Evolutionary conservation across 2,888 invertebrate genomes (phyloP).

Genomic region (Urechis unicinctus): DNA sequence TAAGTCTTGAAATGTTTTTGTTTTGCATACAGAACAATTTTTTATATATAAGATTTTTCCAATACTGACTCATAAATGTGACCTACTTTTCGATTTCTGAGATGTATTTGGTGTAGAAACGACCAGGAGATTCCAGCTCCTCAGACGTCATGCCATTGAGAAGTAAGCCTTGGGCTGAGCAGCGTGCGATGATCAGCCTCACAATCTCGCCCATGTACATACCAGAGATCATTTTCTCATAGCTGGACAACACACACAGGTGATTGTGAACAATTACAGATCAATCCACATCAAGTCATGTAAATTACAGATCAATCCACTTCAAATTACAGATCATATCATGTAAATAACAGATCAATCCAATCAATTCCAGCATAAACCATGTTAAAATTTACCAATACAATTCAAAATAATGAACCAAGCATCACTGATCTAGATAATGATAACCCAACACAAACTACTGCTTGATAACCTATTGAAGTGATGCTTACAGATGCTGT

Average conservation of each 20-base stretch:
- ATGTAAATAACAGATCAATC: too few species aligned
- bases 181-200: slow-evolving; percentile 75
- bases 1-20: too few species aligned
- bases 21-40: not conserved
- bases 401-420: too few species aligned
- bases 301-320: not conserved
- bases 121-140: slow-evolving; percentile 65
- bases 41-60: not conserved
- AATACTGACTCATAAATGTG: not conserved
- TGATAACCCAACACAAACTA: too few species aligned
- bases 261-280: too few species aligned
- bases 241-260: slow-evolving; percentile 57
- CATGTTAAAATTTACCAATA: too few species aligned
- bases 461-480: too few species aligned
- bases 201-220: slow-evolving; percentile 98
- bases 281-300: not conserved
- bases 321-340: too few species aligned
- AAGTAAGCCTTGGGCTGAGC: slow-evolving; percentile 62
- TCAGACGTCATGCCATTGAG: slow-evolving; percentile 71
- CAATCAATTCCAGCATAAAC: too few species aligned
- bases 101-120: slow-evolving; percentile 94
- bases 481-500: slow-evolving; percentile 10
- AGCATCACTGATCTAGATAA: too few species aligned
- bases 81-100: slow-evolving; percentile 85
- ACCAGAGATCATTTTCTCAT: slow-evolving; percentile 98